Conservation (phyloP, 2,113 vertebrate species). For the Anas platyrhynchos region DNA sequence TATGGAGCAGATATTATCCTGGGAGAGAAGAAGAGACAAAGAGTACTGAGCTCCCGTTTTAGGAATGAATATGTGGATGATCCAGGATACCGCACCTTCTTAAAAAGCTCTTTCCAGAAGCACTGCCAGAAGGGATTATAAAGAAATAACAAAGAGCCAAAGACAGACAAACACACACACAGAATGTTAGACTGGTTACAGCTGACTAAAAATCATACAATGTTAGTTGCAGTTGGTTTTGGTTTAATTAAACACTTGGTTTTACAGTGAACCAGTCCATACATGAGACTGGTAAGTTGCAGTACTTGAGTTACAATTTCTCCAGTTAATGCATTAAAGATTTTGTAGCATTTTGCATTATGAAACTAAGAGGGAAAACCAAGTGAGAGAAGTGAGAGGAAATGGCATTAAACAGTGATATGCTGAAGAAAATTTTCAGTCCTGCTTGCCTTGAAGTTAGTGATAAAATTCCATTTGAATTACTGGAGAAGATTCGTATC, state of each 20-base stretch:
- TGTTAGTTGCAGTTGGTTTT: background rate
- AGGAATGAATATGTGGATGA: slow-evolving; percentile 93
- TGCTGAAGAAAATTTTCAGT: background rate
- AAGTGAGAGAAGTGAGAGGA: background rate
- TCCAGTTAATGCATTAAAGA: background rate
- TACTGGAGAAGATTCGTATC: background rate
- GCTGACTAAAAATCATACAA: background rate
- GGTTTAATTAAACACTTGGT: background rate
- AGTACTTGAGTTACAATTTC: background rate
- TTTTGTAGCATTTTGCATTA: background rate
- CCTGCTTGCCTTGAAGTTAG: background rate
- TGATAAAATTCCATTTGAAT: background rate
- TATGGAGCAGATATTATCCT: slow-evolving; percentile 84
- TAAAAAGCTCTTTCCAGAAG: slow-evolving; percentile 83
- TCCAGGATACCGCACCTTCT: slow-evolving; percentile 86
- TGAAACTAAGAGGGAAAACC: background rate
- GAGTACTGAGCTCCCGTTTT: slow-evolving; percentile 91
- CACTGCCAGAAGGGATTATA: slow-evolving; percentile 84
- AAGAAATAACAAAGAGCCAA: background rate
- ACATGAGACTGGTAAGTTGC: background rate
- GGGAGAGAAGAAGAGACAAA: slow-evolving; percentile 90
- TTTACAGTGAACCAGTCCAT: background rate
- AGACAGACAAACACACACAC: background rate
- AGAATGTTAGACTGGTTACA: background rate
- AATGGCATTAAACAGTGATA: background rate